Base-by-base conservation (phyloP, 2,797 vertebrate species). In the Emydoidea blandingii region DNA sequence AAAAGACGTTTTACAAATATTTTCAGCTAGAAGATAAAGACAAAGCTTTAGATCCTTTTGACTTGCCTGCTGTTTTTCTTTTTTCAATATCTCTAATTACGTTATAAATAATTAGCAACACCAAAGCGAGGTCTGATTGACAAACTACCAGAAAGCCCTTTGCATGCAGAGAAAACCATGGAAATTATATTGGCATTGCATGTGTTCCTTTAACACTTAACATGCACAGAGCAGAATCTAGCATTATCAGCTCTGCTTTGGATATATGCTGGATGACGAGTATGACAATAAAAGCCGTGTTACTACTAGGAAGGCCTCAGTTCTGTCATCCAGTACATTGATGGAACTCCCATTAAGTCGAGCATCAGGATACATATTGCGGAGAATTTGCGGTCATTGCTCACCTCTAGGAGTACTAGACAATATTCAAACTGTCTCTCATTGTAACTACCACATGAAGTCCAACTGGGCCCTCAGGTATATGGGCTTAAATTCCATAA, bases 41-140 rank as follows among this genome's bases (percentile, higher is more conserved):
- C 31, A 62, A 62, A 2, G 3, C n/a, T 96, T 91, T 83, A 83
- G 65, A 95, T 92, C 81, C 27, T 95, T 91, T 85, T 86, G 76
- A 86, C 90, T 86, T 95, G 37, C 14, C 72, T 41, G 54, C 37
- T 78, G 54, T 68, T 57, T 78, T 94, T 89, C 94, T 82, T 68
- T 41, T 87, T 81, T 76, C 27, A 2, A 16, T 21, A 21, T 87
- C 96, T 94, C 96, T 97, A 97, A 94, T 44, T 47, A 95, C 85
- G 53, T 62, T 92, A 84, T 91, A 29, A 86, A 53, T 85, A 96
- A 96, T 93, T 87, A 97, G 68, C 27, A 94, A 82, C 88, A 89
- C 84, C 85, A 81, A 88, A 78, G 44, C 12, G 92, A 86, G 31
- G 83, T 57, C 72, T 92, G 95, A 96, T 79, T 89, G 90, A 93